phyloP scores from a whole-genome alignment of 2,888 invertebrate species.

The Cylloceria caligata region DNA sequence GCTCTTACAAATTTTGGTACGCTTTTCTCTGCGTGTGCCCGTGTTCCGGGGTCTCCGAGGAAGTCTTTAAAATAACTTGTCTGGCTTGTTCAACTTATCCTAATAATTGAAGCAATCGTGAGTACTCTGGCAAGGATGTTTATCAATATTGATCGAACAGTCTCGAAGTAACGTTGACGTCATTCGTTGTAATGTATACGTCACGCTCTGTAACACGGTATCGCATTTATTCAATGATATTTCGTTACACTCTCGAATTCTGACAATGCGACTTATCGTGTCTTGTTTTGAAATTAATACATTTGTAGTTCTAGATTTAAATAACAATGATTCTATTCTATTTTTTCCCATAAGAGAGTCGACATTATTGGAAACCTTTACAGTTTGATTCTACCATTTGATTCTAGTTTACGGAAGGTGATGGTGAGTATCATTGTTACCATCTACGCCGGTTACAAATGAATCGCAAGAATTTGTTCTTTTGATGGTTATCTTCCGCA shows the following conservation, averaged over 20 bases:
- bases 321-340: too few relatives aligned
- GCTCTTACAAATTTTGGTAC: slow-evolving; percentile 30
- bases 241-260: background rate
- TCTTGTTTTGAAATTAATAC: background rate
- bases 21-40: background rate
- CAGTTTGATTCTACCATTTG: too few relatives aligned
- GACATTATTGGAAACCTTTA: background rate
- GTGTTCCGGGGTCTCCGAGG: background rate
- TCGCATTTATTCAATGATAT: slow-evolving; percentile 12
- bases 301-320: background rate
- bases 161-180: slow-evolving; percentile 6
- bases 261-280: background rate
- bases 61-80: slow-evolving; percentile 36
- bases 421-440: slow-evolving; percentile 71
- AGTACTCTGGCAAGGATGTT: background rate
- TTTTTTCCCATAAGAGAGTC: background rate
- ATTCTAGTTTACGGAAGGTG: background rate
- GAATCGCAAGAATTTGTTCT: slow-evolving; percentile 75
- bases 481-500: slow-evolving; percentile 77
- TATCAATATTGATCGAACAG: slow-evolving; percentile 13
- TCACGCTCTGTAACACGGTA: background rate
- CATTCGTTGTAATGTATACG: background rate
- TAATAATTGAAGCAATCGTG: background rate
- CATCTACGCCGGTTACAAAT: slow-evolving; percentile 76
- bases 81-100: background rate